Conservation (phyloP, 2,113 vertebrate species). For the Oreocharis arfaki region DNA sequence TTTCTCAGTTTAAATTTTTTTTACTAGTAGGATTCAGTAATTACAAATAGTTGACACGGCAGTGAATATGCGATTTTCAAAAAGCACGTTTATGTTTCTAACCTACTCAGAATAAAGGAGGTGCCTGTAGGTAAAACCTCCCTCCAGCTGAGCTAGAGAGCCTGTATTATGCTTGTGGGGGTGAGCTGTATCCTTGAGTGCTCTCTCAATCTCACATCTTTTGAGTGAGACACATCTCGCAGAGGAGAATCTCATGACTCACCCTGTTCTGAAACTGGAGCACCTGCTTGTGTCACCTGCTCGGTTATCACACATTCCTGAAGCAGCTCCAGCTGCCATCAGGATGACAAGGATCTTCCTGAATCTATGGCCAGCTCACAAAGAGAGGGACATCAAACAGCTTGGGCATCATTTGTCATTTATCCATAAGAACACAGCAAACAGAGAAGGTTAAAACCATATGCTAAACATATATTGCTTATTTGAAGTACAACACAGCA, state of each 20-base stretch:
- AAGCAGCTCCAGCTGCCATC: not conserved
- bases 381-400: not conserved
- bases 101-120: not conserved
- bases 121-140: not conserved
- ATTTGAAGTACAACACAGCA: not conserved
- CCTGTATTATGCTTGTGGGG: not conserved
- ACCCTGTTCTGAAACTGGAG: not conserved
- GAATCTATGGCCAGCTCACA: not conserved
- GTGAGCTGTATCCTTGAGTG: not conserved
- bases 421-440: not conserved
- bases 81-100: not conserved
- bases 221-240: not conserved
- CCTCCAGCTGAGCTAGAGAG: not conserved
- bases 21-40: not conserved
- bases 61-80: not conserved
- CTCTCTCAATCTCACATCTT: not conserved
- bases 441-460: not conserved
- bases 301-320: not conserved
- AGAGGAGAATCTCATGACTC: not conserved
- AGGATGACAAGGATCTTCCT: not conserved
- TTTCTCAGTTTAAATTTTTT: not conserved
- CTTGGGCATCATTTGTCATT: not conserved
- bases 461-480: not conserved
- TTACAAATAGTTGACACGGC: not conserved
- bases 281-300: not conserved